Conservation (phyloP, 2,888 invertebrate genomes). For the Acanthococcus lagerstroemiae region DNA sequence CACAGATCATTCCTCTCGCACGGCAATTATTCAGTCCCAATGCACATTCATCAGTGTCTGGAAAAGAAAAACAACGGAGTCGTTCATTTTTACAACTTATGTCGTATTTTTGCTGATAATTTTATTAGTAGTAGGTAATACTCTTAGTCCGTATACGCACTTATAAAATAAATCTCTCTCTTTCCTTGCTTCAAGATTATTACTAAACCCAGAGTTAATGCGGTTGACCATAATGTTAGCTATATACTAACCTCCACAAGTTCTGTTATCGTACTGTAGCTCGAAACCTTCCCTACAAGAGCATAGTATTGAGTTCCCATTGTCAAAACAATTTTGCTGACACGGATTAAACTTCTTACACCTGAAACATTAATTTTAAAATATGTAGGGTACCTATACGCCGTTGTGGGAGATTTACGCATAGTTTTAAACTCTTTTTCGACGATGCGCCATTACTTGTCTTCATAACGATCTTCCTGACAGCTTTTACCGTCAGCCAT, state of each 20-base stretch:
- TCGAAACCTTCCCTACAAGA: slow-evolving; percentile 60
- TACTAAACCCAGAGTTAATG: too few species aligned
- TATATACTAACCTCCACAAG: slow-evolving; percentile 57
- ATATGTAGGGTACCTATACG: background rate
- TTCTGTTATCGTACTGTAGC: slow-evolving; percentile 54
- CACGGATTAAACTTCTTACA: slow-evolving; percentile 59
- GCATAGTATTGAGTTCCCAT: slow-evolving; percentile 57
- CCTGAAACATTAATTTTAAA: slow-evolving; percentile 40
- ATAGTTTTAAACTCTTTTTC: background rate
- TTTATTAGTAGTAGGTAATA: too few species aligned
- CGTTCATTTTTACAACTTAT: too few species aligned
- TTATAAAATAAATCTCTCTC: too few species aligned
- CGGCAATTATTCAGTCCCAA: slow-evolving; percentile 45
- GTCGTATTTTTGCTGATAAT: too few species aligned
- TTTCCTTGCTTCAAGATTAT: too few species aligned
- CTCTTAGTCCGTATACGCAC: too few species aligned
- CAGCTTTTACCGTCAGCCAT: slow-evolving; percentile 63
- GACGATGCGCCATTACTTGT: too few species aligned
- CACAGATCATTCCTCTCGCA: slow-evolving; percentile 65
- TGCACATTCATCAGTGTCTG: slow-evolving; percentile 46
- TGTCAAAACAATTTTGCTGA: slow-evolving; percentile 62
- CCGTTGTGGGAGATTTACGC: background rate
- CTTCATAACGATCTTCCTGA: slow-evolving; percentile 45
- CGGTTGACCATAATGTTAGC: too few species aligned
- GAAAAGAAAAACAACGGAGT: background rate